Percentiles rank a stretch among this genome's conserved stretches.
These are phyloP conservation scores for Eupristina koningsbergeri DNA, from an alignment of 1,140 invertebrate genomes.

Conservation along the genomic window DNA sequence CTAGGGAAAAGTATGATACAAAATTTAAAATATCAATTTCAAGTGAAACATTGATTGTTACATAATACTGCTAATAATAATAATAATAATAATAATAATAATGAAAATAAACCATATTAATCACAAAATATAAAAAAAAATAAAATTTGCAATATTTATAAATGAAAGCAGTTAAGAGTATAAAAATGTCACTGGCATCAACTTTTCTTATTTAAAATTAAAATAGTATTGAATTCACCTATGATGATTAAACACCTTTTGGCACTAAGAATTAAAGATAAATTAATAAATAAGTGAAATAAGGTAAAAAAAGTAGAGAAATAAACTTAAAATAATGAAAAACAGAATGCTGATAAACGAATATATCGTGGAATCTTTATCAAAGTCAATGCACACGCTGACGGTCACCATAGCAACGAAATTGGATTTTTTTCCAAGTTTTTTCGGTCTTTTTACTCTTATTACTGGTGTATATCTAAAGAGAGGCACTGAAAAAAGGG, in stretches of 20 bases:
- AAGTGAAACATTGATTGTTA: too few relatives aligned
- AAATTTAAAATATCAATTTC: too few relatives aligned
- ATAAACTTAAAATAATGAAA: slow-evolving; percentile 47
- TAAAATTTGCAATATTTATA: too few relatives aligned
- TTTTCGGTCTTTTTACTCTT: slow-evolving; percentile 68
- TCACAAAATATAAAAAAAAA: too few relatives aligned
- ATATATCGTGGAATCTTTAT: slow-evolving; percentile 65
- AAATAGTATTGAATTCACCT: not conserved
- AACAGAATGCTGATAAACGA: not conserved
- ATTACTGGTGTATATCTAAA: slow-evolving; percentile 52
- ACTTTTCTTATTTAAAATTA: too few relatives aligned
- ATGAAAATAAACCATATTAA: too few relatives aligned
- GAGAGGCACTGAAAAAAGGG: slow-evolving; percentile 1
- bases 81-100: too few relatives aligned
- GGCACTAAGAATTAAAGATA: not conserved
- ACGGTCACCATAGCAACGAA: slow-evolving; percentile 71
- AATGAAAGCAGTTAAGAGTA: too few relatives aligned
- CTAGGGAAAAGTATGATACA: too few relatives aligned
- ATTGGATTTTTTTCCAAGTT: slow-evolving; percentile 73
- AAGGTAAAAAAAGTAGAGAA: slow-evolving; percentile 41
- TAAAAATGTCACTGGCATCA: too few relatives aligned
- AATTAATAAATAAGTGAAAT: slow-evolving; percentile 7
- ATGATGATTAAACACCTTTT: not conserved
- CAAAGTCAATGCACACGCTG: slow-evolving; percentile 70
- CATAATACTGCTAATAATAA: too few relatives aligned